These are phyloP conservation scores for Cloeon dipterum DNA, from an alignment of 2,888 invertebrate genomes.

Conservation along the genomic window DNA sequence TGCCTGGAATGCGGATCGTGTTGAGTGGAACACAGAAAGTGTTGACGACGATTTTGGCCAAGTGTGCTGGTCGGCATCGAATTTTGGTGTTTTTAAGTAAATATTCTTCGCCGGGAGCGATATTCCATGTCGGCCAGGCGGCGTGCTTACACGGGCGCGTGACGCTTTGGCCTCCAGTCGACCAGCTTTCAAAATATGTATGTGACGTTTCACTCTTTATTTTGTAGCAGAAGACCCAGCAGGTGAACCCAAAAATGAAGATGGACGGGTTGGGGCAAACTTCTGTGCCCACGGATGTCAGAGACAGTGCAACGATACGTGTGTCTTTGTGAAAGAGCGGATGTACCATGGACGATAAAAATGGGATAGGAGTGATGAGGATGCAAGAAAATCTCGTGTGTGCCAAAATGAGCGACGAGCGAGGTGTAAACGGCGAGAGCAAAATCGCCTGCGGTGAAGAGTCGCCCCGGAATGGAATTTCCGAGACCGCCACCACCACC, in stretches of 20 bases:
- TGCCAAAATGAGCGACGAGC: slow-evolving; percentile 15
- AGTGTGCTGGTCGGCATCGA: slow-evolving; percentile 8
- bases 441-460: slow-evolving; percentile 10
- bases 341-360: slow-evolving; percentile 5
- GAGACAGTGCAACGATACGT: background rate
- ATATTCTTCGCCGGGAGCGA: slow-evolving; percentile 4
- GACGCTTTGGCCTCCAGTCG: too few species aligned
- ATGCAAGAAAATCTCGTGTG: slow-evolving; percentile 13
- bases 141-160: background rate
- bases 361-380: slow-evolving; percentile 12
- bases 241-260: slow-evolving; percentile 11
- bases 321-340: background rate
- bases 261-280: slow-evolving; percentile 9
- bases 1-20: slow-evolving; percentile 3
- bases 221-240: too few species aligned
- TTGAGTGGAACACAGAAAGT: slow-evolving; percentile 11
- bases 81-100: slow-evolving; percentile 3
- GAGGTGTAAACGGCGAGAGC: slow-evolving; percentile 13
- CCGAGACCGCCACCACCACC: slow-evolving; percentile 8
- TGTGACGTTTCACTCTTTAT: slow-evolving; percentile 5
- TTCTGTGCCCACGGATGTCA: background rate
- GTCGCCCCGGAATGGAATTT: slow-evolving; percentile 6
- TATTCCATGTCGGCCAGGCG: slow-evolving; percentile 4
- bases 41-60: slow-evolving; percentile 11
- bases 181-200: background rate